phyloP scores from a whole-genome alignment of 1,140 invertebrate species.

The Drosophila bifasciata region DNA sequence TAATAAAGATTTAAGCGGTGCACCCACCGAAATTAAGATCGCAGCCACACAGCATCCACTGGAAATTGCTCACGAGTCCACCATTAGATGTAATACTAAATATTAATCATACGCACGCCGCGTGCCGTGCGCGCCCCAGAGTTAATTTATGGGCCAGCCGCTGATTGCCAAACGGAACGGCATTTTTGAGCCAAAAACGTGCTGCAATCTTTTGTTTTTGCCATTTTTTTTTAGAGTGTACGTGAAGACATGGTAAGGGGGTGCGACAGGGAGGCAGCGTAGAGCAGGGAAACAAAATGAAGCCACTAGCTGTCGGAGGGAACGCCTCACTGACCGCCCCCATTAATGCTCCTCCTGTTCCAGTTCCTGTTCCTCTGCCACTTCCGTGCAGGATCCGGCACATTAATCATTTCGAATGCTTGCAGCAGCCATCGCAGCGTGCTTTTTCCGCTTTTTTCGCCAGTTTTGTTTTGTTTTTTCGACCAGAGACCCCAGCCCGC shows the following conservation, averaged over 20 bases:
- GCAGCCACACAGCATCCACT: conserved; percentile 51
- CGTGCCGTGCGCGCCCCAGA: conserved; percentile 38
- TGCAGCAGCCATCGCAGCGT: conserved; percentile 60
- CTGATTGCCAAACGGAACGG: conserved; percentile 54
- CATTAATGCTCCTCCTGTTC: conserved; percentile 61
- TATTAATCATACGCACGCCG: conserved; percentile 76
- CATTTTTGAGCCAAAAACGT: conserved; percentile 55
- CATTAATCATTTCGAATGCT: conserved; percentile 76
- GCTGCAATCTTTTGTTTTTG: conserved; percentile 52
- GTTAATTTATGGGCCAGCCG: conserved; percentile 65
- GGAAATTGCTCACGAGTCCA: conserved; percentile 61
- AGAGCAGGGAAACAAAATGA: conserved; percentile 59
- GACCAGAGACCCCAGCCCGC: conserved; percentile 15
- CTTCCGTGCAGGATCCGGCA: conserved; percentile 37
- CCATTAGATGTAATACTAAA: conserved; percentile 75
- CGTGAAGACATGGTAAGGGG: conserved; percentile 16
- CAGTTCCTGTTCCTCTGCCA: no score
- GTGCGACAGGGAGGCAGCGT: no score
- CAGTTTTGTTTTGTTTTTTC: conserved; percentile 16
- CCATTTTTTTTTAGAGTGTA: conserved; percentile 41
- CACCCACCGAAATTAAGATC: conserved; percentile 66
- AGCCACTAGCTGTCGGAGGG: conserved; percentile 42
- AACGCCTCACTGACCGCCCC: conserved; percentile 69
- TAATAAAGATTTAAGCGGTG: conserved; percentile 76
- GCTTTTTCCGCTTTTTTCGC: conserved; percentile 5